Evolutionary conservation across 1,140 invertebrate species (phyloP).

Genomic region (Solenopsis fugax): DNA sequence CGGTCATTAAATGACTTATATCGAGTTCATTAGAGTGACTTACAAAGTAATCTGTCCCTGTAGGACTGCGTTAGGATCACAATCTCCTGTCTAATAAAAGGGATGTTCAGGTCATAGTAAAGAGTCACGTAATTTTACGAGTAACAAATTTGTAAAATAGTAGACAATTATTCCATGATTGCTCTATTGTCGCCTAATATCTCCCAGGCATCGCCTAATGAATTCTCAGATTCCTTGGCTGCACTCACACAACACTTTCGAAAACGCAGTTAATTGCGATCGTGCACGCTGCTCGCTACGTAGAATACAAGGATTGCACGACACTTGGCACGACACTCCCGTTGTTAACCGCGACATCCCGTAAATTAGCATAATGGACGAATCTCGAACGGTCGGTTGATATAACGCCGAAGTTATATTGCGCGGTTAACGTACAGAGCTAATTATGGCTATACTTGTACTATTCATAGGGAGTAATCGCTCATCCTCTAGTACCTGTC

Average conservation of each 20-base stretch:
- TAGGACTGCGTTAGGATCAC: too few species aligned
- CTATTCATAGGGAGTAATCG: not conserved
- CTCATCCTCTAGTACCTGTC: not conserved
- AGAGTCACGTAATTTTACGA: too few species aligned
- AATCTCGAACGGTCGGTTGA: constrained; percentile 4
- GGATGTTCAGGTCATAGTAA: too few species aligned
- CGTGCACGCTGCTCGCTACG: not conserved
- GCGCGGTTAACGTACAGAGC: not conserved
- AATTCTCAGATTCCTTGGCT: not conserved
- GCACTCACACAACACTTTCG: not conserved
- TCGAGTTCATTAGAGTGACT: too few species aligned
- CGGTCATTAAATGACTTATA: too few species aligned
- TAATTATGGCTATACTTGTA: not conserved
- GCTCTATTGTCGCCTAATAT: not conserved
- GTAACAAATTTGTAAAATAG: constrained; percentile 4
- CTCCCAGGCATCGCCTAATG: not conserved
- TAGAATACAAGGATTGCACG: not conserved
- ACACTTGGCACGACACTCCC: not conserved
- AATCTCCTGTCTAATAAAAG: too few species aligned
- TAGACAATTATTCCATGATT: not conserved
- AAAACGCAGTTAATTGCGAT: constrained; percentile 1
- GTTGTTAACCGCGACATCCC: constrained; percentile 3
- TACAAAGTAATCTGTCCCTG: too few species aligned
- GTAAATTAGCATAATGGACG: constrained; percentile 8
- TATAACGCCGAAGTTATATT: constrained; percentile 23